Percentiles rank a stretch among this genome's conserved stretches.
phyloP scores from a whole-genome alignment of 2,888 invertebrate species.

The Glaucopsyche alexis region DNA sequence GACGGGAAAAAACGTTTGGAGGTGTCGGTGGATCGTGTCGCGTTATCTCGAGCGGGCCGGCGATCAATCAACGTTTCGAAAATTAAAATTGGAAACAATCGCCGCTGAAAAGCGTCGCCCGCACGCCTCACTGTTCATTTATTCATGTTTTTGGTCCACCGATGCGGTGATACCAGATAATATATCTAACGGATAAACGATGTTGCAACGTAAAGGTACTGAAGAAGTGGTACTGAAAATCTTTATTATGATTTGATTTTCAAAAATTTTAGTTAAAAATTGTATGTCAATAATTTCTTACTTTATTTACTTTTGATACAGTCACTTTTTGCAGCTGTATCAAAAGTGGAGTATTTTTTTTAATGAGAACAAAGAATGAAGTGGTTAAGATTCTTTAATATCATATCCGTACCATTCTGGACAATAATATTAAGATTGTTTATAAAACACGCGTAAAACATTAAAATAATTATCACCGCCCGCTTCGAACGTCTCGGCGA shows the following conservation, averaged over 20 bases:
- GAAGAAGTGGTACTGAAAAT: background rate
- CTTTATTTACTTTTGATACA: background rate
- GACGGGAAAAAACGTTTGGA: slow-evolving; percentile 43
- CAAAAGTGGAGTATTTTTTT: background rate
- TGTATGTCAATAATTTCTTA: background rate
- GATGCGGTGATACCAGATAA: slow-evolving; percentile 24
- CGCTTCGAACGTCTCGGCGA: slow-evolving; percentile 27
- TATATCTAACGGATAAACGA: slow-evolving; percentile 2
- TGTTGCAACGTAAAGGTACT: slow-evolving; percentile 2
- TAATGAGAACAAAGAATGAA: background rate
- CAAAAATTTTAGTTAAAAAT: background rate
- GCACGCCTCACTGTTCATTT: slow-evolving; percentile 32
- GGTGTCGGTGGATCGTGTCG: slow-evolving; percentile 64
- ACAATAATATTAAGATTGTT: slow-evolving; percentile 28
- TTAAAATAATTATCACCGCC: slow-evolving; percentile 21
- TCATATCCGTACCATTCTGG: slow-evolving; percentile 9
- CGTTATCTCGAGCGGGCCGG: slow-evolving; percentile 61
- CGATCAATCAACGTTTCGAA: slow-evolving; percentile 68
- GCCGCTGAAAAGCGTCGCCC: slow-evolving; percentile 45
- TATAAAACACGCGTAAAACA: slow-evolving; percentile 28
- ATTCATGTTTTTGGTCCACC: slow-evolving; percentile 30
- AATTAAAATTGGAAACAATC: slow-evolving; percentile 64
- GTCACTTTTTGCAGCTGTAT: background rate
- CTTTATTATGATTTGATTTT: background rate
- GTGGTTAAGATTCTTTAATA: slow-evolving; percentile 21